Percentiles rank a stretch among this genome's conserved stretches.
Evolutionary conservation across 2,888 invertebrate genomes (phyloP).

Genomic region (Carpatolechia fugitivella): DNA sequence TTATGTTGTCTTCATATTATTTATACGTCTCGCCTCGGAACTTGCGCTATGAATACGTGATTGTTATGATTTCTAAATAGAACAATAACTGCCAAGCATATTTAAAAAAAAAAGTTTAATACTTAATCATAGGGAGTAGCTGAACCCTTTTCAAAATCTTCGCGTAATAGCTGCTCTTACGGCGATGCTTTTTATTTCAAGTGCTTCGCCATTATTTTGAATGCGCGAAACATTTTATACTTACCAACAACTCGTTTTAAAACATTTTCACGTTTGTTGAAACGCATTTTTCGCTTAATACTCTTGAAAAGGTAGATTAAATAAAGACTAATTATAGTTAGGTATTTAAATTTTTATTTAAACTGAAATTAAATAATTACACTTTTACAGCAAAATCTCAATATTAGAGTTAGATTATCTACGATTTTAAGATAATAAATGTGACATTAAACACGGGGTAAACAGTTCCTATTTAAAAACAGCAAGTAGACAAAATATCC

Average conservation of each 20-base stretch:
- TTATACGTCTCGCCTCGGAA: too few relatives aligned
- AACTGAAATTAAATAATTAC: slow-evolving; percentile 72
- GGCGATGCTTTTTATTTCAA: slow-evolving; percentile 8
- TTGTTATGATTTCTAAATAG: too few relatives aligned
- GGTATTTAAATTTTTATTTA: slow-evolving; percentile 62
- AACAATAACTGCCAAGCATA: too few relatives aligned
- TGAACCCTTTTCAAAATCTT: not conserved
- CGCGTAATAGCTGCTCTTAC: slow-evolving; percentile 8
- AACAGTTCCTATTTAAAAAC: not conserved
- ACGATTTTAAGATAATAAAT: slow-evolving; percentile 68
- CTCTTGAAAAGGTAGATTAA: too few relatives aligned
- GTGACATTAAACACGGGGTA: slow-evolving; percentile 64
- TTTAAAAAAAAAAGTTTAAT: too few relatives aligned
- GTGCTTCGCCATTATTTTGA: slow-evolving; percentile 10
- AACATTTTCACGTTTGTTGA: not conserved
- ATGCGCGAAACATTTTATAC: slow-evolving; percentile 5
- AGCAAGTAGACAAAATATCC: not conserved
- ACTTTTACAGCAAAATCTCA: slow-evolving; percentile 67
- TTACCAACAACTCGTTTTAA: not conserved
- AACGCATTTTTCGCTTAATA: not conserved
- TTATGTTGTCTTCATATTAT: too few relatives aligned
- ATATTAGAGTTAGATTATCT: slow-evolving; percentile 60
- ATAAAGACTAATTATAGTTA: slow-evolving; percentile 33
- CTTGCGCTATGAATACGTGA: too few relatives aligned
- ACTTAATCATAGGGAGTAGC: not conserved